Evolutionary conservation across 2,888 invertebrate species (phyloP), one percentile per base, ranked within the genome.

Genomic region (Ecdyonurus torrentis): DNA sequence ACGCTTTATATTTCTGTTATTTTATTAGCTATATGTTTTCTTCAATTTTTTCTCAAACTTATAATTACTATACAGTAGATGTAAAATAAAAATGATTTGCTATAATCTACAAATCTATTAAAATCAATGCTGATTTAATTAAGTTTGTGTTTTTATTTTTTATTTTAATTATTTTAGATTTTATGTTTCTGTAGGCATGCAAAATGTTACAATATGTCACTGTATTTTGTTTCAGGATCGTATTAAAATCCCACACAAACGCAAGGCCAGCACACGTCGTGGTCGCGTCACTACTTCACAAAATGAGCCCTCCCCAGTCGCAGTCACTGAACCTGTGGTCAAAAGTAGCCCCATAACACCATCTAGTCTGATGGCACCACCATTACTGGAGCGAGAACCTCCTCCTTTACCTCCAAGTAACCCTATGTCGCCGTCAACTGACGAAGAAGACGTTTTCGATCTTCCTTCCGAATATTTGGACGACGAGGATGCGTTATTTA

Each of bases 401-500:
- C 23, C 61, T 3, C 61, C 61, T 2, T 61, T 25, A 18, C 60
- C 63, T 15, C 20, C 22, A 2, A 55, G 25, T 15, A 60, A 61
- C 19, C 61, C 64, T 18, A 52, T 64, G 37, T 68, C 68, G n/a
- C 68, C 68, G 18, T 68, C 68, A 37, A 68, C 68, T n/a, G 68
- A 68, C 58, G 69, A 66, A 61, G 68, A 68, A 52, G 67, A 68
- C 63, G 63, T 67, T 23, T 68, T 68, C 53, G 58, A 65, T 37
- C 62, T 64, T 62, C 55, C 63, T 10, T 37, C 37, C 5, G 37
- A 37, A 37, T 5, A 37, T 37, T 37, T 37, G 24, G 24, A 23
- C n/a, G 22, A 3, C 23, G 24, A 59, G 23, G 24, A 23, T 22
- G 18, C 22, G 2, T 22, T 59, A 22, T 23, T 59, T 18, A 59